Evolutionary conservation across 23 tunicate genomes (phyloP).

Genomic region (Ascidia mentula): DNA sequence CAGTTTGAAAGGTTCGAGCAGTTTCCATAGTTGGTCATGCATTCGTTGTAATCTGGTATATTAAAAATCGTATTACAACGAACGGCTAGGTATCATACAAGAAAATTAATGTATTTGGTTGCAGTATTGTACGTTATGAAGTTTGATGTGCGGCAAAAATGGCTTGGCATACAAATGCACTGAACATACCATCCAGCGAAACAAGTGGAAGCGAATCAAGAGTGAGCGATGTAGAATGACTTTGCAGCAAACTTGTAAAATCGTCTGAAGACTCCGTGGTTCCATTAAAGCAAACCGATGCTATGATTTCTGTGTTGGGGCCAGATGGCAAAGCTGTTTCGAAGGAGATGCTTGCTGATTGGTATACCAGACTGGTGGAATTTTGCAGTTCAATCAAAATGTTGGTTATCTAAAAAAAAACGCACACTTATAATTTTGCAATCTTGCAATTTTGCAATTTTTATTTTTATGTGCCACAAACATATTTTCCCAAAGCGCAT

Average conservation of each 20-base stretch:
- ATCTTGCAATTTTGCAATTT: too few relatives aligned
- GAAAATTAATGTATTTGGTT: too few relatives aligned
- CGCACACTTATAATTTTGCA: too few relatives aligned
- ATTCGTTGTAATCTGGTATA: neutral
- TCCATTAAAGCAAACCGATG: neutral
- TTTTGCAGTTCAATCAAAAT: neutral
- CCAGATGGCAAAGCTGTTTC: neutral
- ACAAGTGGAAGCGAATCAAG: neutral
- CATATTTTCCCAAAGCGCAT: too few relatives aligned
- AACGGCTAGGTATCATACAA: too few relatives aligned
- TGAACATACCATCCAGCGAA: neutral
- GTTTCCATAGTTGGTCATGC: neutral
- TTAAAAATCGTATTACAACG: too few relatives aligned
- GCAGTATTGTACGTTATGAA: too few relatives aligned
- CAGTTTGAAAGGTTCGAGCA: constrained; percentile 30
- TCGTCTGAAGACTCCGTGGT: neutral
- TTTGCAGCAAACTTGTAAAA: neutral
- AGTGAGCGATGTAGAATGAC: neutral
- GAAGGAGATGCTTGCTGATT: neutral
- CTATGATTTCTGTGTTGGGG: neutral
- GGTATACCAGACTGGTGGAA: neutral
- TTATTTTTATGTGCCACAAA: too few relatives aligned
- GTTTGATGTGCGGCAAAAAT: too few relatives aligned
- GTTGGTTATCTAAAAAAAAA: neutral
- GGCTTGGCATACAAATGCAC: too few relatives aligned